Evolutionary conservation across 2,888 invertebrate species (phyloP), one percentile per base, ranked within the genome.

Genomic region (Lapara coniferarum): DNA sequence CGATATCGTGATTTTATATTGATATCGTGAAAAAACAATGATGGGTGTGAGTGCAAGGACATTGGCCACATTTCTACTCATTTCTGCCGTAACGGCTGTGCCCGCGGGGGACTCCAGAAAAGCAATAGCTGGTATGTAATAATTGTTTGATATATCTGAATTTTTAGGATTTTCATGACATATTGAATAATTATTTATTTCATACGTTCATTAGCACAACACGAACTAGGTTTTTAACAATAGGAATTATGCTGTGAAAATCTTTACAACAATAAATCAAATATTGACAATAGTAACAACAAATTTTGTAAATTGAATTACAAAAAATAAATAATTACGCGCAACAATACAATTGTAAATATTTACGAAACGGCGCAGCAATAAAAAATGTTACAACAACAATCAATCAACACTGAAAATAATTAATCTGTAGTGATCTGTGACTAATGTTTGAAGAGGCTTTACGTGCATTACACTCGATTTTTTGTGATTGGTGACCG

Each of bases 11-110:
- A 81, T 83, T 79, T 73, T 80, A 74, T 73, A 70, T 72, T 72
- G 58, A 71, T 75, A 73, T 56, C 51, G 51, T 8, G 78, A 77
- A 74, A 80, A 78, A 79, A 76, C 71, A 77, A 88, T 84, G 82
- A 93, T 93, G 93, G 89, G 91, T 92, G 91, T 84, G 81, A 88
- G 93, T 92, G 93, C 85, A 80, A 87, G 90, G 89, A 90, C 90
- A 87, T 77, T 81, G 78, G 79, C 88, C 78, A 78, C 88, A 78
- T 85, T 91, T 82, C 85, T 92, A 57, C 82, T 91, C 80, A 79
- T 92, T 83, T 87, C 91, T 77, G 85, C 85, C 70, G 88, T 85
- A 67, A 78, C 84, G 73, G 92, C 92, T 78, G 86, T 87, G 77
- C 93, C 93, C 69, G 78, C 89, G 75, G 89, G 89, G 75, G 83